A percentile compares a stretch with the other conserved stretches of the same genome.
These are phyloP conservation scores for Phalacrocorax brasilianus DNA, from an alignment of 2,113 vertebrate species.

Conservation along the genomic window DNA sequence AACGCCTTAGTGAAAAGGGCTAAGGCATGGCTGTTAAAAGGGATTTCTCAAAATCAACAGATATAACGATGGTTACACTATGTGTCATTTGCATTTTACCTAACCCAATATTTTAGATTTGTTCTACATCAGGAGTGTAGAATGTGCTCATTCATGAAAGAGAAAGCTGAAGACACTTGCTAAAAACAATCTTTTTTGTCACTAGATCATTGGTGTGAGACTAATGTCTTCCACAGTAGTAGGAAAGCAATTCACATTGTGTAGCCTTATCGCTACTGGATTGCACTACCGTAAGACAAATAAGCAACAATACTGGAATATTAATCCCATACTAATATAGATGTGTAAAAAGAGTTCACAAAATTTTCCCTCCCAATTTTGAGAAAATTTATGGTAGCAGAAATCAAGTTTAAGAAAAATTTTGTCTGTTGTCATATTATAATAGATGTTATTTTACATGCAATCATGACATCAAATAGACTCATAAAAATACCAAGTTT, in stretches of 20 bases:
- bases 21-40: background rate
- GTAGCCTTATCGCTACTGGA: background rate
- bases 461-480: background rate
- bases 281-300: background rate
- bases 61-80: background rate
- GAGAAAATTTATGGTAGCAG: background rate
- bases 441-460: background rate
- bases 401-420: background rate
- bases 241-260: background rate
- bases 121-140: background rate
- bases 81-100: background rate
- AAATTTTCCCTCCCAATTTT: background rate
- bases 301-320: background rate
- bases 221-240: background rate
- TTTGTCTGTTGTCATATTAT: background rate
- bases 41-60: background rate
- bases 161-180: background rate
- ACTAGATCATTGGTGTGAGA: background rate
- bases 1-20: background rate
- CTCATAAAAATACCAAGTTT: background rate
- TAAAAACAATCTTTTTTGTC: background rate
- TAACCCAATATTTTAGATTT: background rate
- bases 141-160: background rate
- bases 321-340: background rate
- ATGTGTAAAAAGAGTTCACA: background rate